Percentiles rank a stretch among this genome's conserved stretches.
These are phyloP conservation scores for Pseudoatta argentina DNA, from an alignment of 1,140 invertebrate genomes.

Conservation along the genomic window DNA sequence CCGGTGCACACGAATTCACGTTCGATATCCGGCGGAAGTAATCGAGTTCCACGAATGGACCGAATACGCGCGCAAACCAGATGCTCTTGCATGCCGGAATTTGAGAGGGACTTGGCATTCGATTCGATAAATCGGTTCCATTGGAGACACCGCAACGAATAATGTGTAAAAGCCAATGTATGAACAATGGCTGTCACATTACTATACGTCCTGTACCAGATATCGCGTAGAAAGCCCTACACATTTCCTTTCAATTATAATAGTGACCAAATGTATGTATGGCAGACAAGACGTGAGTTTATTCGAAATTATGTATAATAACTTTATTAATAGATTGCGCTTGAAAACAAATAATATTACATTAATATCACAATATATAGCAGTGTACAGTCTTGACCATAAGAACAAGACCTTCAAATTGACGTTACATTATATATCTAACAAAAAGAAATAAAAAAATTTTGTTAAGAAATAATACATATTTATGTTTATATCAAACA, in stretches of 20 bases:
- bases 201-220: neutral
- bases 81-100: slow-evolving; percentile 11
- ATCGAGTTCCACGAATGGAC: slow-evolving; percentile 77
- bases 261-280: neutral
- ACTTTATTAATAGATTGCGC: neutral
- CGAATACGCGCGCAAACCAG: slow-evolving; percentile 37
- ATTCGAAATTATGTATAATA: neutral
- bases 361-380: no score
- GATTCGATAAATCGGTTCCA: slow-evolving; percentile 25
- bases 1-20: slow-evolving; percentile 72
- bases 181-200: slow-evolving; percentile 12
- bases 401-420: no score
- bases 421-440: no score
- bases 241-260: neutral
- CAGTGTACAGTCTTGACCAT: no score
- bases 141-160: slow-evolving; percentile 27
- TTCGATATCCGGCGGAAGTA: slow-evolving; percentile 84
- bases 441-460: no score
- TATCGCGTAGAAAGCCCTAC: neutral
- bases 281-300: neutral
- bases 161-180: neutral
- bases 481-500: no score
- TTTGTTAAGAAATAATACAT: no score
- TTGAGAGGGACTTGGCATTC: slow-evolving; percentile 50
- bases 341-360: neutral